Evolutionary conservation across 2,113 vertebrate species (phyloP), one percentile per base, ranked within the genome.

Genomic region (Eolophus roseicapilla): DNA sequence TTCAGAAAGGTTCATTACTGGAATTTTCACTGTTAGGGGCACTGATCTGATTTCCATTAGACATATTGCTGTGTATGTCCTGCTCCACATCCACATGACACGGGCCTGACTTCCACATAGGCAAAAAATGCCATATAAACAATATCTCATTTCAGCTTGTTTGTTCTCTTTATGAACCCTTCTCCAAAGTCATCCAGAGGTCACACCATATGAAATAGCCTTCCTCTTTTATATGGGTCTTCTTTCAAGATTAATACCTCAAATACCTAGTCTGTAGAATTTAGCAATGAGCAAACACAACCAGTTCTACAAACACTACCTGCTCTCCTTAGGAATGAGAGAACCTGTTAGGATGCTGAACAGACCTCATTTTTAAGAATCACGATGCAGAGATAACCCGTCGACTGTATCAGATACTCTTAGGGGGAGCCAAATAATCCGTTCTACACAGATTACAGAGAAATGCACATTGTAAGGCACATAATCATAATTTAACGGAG

Each of bases 161-260:
- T 68, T 60, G 23, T 60, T 70, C 82, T 47, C 44, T 73, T 71
- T 20, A 37, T 6, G 28, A 71, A 78, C 47, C 15, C 10, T 91
- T 79, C 74, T 82, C 55, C 67, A 44, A 90, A 96, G 92, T 93
- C 50, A 84, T 73, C 78, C 29, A 93, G 60, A 86, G n/a, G 24
- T 82, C 70, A 43, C 41, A 77, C 29, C 41, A 67, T 33, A 80
- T 67, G 16, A 90, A 83, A 74, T 7, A 65, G 5, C 49, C 59
- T 86, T 62, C 33, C 37, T 93, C 17, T 65, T 88, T 93, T 81
- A 52, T 62, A 63, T 35, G 43, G 24, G 2, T 10, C 75, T 92
- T 89, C 52, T 87, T 91, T 96, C 70, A 93, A 96, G 64, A 80
- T 35, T 73, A 84, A 79, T 83, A 86, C 62, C 41, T 90, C 62